Conservation (phyloP, 2,888 invertebrate species). For the Andrena marginata region DNA sequence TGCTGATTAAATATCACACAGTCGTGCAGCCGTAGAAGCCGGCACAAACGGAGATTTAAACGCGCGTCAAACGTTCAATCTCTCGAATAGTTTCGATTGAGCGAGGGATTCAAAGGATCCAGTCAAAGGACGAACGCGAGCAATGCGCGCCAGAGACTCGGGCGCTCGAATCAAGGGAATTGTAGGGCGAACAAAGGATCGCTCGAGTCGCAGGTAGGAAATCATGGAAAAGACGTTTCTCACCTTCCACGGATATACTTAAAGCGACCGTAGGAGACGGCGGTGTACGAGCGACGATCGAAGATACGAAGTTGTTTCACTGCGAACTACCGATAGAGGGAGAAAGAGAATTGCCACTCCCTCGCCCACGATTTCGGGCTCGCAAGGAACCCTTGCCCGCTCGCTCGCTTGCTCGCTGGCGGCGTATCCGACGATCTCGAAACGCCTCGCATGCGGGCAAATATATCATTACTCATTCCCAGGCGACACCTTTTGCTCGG, state of each 20-base stretch:
- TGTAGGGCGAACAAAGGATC: background rate
- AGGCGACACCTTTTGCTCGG: conserved; percentile 72
- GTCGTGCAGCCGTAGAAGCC: background rate
- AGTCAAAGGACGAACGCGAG: conserved; percentile 12
- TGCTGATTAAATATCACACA: conserved; percentile 39
- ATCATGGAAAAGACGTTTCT: conserved; percentile 28
- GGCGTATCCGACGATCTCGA: conserved; percentile 74
- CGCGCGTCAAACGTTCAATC: conserved; percentile 20
- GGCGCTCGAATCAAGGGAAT: background rate
- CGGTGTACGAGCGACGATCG: conserved; percentile 50
- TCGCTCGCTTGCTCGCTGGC: conserved; percentile 10
- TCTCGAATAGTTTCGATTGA: conserved; percentile 13
- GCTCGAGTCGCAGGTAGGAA: conserved; percentile 11
- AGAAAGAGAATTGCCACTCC: conserved; percentile 23
- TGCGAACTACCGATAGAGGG: conserved; percentile 63
- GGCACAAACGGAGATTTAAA: conserved; percentile 18
- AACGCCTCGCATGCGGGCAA: conserved; percentile 74
- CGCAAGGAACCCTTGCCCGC: conserved; percentile 50
- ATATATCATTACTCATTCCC: conserved; percentile 79
- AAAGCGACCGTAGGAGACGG: conserved; percentile 15
- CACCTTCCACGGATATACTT: conserved; percentile 19
- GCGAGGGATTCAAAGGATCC: conserved; percentile 16
- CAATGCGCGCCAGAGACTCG: background rate
- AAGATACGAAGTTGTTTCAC: conserved; percentile 69
- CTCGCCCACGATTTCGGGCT: conserved; percentile 69